These are phyloP conservation scores for Sympetrum striolatum DNA, from an alignment of 2,888 invertebrate genomes.

Conservation along the genomic window DNA sequence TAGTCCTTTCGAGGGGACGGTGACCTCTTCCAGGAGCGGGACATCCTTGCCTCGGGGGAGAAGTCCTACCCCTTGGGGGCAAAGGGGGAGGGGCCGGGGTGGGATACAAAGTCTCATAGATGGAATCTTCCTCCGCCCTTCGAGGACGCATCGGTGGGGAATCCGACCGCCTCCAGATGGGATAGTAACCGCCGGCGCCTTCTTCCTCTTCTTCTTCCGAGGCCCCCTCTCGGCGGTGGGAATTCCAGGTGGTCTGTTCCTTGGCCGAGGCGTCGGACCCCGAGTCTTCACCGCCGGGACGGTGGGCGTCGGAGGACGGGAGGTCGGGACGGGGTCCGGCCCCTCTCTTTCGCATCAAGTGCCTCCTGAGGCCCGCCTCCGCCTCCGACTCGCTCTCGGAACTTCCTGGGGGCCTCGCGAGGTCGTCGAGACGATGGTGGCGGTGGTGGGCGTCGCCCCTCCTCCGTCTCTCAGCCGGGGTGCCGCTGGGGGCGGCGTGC, in stretches of 20 bases:
- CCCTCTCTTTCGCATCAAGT: conserved; percentile 50
- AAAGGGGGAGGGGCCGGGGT: conserved; percentile 67
- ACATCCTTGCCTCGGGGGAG: conserved; percentile 41
- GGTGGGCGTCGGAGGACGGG: neutral
- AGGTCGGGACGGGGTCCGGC: conserved; percentile 46
- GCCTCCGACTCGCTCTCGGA: conserved; percentile 50
- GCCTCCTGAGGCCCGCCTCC: conserved; percentile 46
- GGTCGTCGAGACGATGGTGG: conserved; percentile 46
- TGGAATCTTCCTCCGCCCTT: conserved; percentile 45
- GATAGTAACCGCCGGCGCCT: conserved; percentile 69
- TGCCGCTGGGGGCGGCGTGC: neutral
- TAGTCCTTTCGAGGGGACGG: conserved; percentile 77
- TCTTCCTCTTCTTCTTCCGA: conserved; percentile 49
- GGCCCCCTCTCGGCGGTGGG: conserved; percentile 59
- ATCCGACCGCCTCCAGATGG: conserved; percentile 63
- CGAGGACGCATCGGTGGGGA: neutral
- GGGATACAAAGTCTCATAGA: conserved; percentile 53
- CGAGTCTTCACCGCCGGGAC: conserved; percentile 45
- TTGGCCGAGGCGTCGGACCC: conserved; percentile 46
- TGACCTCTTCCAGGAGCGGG: conserved; percentile 60
- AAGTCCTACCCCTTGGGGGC: conserved; percentile 67
- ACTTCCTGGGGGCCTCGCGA: conserved; percentile 46
- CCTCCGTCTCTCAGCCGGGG: conserved; percentile 29
- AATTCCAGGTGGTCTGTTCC: conserved; percentile 65
- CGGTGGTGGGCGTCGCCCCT: conserved; percentile 20